These are phyloP conservation scores for Hippocampus abdominalis DNA, from an alignment of 2,113 vertebrate genomes.

Conservation along the genomic window DNA sequence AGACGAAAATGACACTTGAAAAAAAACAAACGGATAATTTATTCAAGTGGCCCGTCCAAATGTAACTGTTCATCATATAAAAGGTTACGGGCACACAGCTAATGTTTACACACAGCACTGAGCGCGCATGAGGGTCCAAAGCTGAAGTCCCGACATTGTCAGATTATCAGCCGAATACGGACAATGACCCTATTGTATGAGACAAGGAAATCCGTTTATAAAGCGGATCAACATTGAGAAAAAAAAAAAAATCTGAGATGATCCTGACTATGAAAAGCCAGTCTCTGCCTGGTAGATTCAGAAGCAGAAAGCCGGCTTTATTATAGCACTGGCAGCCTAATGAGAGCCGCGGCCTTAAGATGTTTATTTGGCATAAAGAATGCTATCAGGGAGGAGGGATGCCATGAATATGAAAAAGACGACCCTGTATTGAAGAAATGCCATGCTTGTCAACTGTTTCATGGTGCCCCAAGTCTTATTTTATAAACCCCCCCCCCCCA, in stretches of 20 bases:
- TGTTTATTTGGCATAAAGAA: constrained; percentile 38
- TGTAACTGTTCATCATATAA: not conserved
- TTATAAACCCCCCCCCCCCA: not conserved
- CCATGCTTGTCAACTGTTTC: not conserved
- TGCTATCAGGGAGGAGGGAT: constrained; percentile 14
- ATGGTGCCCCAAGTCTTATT: not conserved
- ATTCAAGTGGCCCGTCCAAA: not conserved
- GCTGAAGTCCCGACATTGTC: not conserved
- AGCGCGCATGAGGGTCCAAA: constrained; percentile 5
- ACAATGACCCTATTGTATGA: not conserved
- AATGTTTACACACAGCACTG: constrained; percentile 1
- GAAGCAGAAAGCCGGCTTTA: constrained; percentile 34
- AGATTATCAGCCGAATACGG: constrained; percentile 7
- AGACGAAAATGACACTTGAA: no score
- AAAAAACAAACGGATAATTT: not conserved
- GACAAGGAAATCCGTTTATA: constrained; percentile 39
- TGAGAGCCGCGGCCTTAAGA: constrained; percentile 41
- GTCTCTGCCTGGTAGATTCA: constrained; percentile 14
- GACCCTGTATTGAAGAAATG: not conserved
- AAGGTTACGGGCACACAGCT: not conserved
- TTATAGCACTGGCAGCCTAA: constrained; percentile 34
- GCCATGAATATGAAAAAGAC: not conserved
- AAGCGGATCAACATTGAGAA: not conserved
- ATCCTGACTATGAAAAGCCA: constrained; percentile 25
- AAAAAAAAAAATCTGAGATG: constrained; percentile 12